Evolutionary conservation across 2,797 vertebrate genomes (phyloP).

Genomic region (Enteromius anoplus): DNA sequence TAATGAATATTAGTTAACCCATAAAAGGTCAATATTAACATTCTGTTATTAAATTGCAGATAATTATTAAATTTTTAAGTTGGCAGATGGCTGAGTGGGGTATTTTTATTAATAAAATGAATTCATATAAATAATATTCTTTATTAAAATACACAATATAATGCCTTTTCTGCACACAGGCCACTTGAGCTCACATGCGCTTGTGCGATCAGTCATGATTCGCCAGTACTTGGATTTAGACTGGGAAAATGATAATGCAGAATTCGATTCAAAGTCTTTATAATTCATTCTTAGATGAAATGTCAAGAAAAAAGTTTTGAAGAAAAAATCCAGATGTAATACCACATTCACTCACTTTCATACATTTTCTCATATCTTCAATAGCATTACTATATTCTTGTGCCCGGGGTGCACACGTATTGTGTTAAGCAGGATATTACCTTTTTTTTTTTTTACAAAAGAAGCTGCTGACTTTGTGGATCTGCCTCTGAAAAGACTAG

Average conservation of each 20-base stretch:
- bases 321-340: conserved; percentile 26
- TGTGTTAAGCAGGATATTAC: conserved; percentile 30
- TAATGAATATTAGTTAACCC: not conserved
- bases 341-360: conserved; percentile 28
- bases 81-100: not conserved
- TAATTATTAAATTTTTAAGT: no score
- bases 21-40: not conserved
- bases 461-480: conserved; percentile 1
- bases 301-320: conserved; percentile 2
- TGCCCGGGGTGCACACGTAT: not conserved
- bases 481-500: conserved; percentile 6
- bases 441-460: conserved; percentile 13
- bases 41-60: no score
- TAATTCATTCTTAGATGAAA: conserved; percentile 23
- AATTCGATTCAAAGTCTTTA: not conserved
- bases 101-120: not conserved
- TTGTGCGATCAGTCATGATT: not conserved
- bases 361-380: conserved; percentile 17
- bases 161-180: not conserved
- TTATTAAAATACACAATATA: not conserved
- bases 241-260: conserved; percentile 13
- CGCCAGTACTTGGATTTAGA: not conserved
- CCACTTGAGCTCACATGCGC: not conserved
- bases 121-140: not conserved
- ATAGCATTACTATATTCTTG: conserved; percentile 14